These are phyloP conservation scores for Neosilurus hyrtlii DNA, from an alignment of 2,797 vertebrate species.

Conservation along the genomic window DNA sequence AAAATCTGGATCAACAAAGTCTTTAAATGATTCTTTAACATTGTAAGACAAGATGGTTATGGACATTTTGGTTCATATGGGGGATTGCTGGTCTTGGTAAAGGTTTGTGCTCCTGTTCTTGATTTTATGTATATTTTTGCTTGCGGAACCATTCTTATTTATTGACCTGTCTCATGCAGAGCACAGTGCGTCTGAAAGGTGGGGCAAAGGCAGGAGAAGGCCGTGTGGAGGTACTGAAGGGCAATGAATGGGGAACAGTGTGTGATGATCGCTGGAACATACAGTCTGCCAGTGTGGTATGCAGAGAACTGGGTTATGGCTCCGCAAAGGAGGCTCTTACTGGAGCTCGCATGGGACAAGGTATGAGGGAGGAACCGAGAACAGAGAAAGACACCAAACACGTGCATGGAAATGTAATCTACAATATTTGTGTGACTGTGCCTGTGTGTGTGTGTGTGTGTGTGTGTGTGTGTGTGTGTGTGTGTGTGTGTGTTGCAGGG, in stretches of 20 bases:
- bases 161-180: slow-evolving; percentile 61
- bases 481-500: slow-evolving; percentile 68
- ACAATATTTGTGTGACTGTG: neutral
- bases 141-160: neutral
- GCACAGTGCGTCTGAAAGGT: slow-evolving; percentile 84
- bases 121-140: neutral
- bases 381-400: neutral
- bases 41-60: no score
- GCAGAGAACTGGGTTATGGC: slow-evolving; percentile 93
- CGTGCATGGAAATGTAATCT: neutral
- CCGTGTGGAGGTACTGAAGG: slow-evolving; percentile 87
- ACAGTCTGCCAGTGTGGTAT: slow-evolving; percentile 88
- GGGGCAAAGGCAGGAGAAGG: slow-evolving; percentile 85
- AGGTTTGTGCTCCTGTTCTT: no score
- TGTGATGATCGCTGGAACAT: slow-evolving; percentile 94
- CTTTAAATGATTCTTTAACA: no score
- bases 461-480: slow-evolving; percentile 16
- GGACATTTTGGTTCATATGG: no score
- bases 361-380: slow-evolving; percentile 65
- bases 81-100: no score
- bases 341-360: slow-evolving; percentile 92
- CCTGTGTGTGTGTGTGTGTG: neutral
- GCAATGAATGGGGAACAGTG: slow-evolving; percentile 87
- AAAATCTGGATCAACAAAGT: no score
- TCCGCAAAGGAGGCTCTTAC: slow-evolving; percentile 90